Base-by-base conservation (phyloP, 2,888 invertebrate genomes). In the Pandemis cinnamomeana region DNA sequence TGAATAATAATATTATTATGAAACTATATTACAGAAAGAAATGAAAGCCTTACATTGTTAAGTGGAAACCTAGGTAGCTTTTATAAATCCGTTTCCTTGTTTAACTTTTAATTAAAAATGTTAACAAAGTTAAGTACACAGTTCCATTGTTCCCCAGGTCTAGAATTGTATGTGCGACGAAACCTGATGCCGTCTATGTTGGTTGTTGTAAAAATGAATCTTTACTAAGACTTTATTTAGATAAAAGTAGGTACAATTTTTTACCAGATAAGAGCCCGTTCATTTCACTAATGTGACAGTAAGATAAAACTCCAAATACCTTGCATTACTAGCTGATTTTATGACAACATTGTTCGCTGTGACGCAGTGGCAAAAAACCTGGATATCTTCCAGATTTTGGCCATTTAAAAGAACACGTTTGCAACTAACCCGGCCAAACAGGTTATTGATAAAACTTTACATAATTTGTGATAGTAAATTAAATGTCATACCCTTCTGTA, bases 301-400 rank as follows among this genome's bases (percentile, higher is more conserved):
- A 7, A 61, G 36, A 42, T 42, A 61, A 61, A n/a, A 58, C 27
- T 61, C 61, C 7, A 42, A 55, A n/a, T 41, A 61, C 61, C 7
- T 61, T 61, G 61, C 42, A n/a, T 61, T 61, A n/a, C 42, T n/a
- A n/a, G 42, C 60, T 51, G 51, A 44, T 61, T 41, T 67, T 60
- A 48, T 64, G 36, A 36, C 53, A 27, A 71, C 67, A 62, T 20
- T 75, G 69, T 74, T 63, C 61, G 67, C 58, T 64, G 55, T 60
- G 77, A 76, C 77, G 76, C 75, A 78, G 42, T 44, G 77, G 78
- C 80, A 80, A 84, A 84, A 84, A 80, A 77, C 76, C 82, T 89
- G 88, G 88, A 87, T 76, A 55, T 41, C 67, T 80, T 87, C 87
- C 87, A 87, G 78, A 63, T 78, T 78, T 77, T 53, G 55, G 71